Evolutionary conservation across 2,888 invertebrate genomes (phyloP).

Genomic region (Phalangium opilio): DNA sequence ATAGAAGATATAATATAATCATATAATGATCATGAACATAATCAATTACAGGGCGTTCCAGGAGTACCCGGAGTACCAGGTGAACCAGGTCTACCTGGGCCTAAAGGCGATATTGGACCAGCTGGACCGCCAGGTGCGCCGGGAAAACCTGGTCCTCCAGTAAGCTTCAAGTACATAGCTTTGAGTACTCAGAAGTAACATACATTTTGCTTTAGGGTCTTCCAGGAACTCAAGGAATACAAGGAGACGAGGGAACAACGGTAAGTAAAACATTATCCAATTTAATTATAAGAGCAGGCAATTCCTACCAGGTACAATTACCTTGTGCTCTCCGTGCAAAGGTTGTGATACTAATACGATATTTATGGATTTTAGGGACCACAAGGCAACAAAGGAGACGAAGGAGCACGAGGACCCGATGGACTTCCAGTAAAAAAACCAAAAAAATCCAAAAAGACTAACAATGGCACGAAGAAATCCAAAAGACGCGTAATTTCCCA

Average conservation of each 20-base stretch:
- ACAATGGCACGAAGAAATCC: too few species aligned
- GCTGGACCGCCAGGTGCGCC: conserved; percentile 34
- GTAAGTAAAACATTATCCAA: too few species aligned
- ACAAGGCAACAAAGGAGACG: conserved; percentile 27
- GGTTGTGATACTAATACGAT: too few species aligned
- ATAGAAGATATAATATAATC: too few species aligned
- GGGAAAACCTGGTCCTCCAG: conserved; percentile 30
- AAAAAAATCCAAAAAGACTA: too few species aligned
- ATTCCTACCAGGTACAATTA: too few species aligned
- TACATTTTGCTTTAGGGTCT: conserved; percentile 21
- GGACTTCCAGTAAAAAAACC: conserved; percentile 26
- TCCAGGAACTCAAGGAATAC: conserved; percentile 28
- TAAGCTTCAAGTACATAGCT: too few species aligned
- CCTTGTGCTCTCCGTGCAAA: too few species aligned
- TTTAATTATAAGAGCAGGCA: too few species aligned
- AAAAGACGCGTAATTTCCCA: too few species aligned
- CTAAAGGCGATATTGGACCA: conserved; percentile 30
- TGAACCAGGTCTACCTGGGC: conserved; percentile 31
- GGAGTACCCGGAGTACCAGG: conserved; percentile 34
- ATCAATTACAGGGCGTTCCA: conserved; percentile 23
- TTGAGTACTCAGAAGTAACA: background rate
- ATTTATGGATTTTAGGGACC: conserved; percentile 27
- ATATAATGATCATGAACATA: too few species aligned
- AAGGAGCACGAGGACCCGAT: conserved; percentile 29
- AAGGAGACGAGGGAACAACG: conserved; percentile 20